Conservation (phyloP, 1,140 invertebrate species). For the Medauroidea extradentata region DNA sequence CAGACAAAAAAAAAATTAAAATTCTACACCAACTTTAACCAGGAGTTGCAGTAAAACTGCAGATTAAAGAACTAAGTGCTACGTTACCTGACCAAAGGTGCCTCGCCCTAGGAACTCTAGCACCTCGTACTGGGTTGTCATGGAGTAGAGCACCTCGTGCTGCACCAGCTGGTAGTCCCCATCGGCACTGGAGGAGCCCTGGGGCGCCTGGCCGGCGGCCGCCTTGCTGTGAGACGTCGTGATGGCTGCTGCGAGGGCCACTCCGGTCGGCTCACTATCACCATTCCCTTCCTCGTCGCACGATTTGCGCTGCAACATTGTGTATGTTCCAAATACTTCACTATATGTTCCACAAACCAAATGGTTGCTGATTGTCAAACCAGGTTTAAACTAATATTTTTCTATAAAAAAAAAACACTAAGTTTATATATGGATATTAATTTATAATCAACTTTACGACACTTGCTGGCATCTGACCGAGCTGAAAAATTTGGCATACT, state of each 20-base stretch:
- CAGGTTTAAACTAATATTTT: too few relatives aligned
- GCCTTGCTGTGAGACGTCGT: conserved; percentile 77
- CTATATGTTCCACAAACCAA: too few relatives aligned
- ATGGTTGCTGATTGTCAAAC: too few relatives aligned
- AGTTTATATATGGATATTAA: too few relatives aligned
- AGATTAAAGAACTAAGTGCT: not conserved
- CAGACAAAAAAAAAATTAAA: too few relatives aligned
- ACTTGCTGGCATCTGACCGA: too few relatives aligned
- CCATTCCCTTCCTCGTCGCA: conserved; percentile 60
- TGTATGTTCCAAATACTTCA: too few relatives aligned
- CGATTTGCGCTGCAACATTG: conserved; percentile 53
- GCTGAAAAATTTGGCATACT: too few relatives aligned
- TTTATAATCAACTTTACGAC: too few relatives aligned
- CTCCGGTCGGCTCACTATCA: conserved; percentile 39
- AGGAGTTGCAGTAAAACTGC: not conserved
- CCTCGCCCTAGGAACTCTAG: conserved; percentile 97
- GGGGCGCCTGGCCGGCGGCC: conserved; percentile 35
- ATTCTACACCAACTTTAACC: not conserved
- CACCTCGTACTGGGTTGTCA: conserved; percentile 91
- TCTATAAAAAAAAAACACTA: too few relatives aligned
- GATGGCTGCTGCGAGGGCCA: conserved; percentile 45
- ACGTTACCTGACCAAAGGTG: conserved; percentile 89
- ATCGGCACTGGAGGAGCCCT: conserved; percentile 67
- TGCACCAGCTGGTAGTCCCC: conserved; percentile 98
- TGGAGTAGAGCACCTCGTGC: conserved; percentile 96